Evolutionary conservation across 2,797 vertebrate species (phyloP).

Genomic region (Pangasius mekongensis): DNA sequence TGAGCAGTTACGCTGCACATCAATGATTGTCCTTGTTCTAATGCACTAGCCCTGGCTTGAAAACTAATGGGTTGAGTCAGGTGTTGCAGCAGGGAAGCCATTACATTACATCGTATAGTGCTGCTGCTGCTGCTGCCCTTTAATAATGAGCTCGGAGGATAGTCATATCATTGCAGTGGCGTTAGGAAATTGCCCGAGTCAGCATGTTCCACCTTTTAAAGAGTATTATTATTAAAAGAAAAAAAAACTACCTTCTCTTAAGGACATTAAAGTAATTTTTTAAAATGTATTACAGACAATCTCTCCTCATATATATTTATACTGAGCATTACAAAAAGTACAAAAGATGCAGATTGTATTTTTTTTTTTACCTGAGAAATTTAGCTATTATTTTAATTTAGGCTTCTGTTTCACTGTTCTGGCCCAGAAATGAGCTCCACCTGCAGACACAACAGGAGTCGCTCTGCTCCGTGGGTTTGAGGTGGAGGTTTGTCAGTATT

Average conservation of each 20-base stretch:
- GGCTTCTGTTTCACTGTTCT: too few relatives aligned
- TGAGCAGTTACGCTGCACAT: neutral
- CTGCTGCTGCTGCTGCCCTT: neutral
- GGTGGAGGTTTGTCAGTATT: too few relatives aligned
- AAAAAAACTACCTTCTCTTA: neutral
- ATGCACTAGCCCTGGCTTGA: neutral
- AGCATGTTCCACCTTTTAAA: neutral
- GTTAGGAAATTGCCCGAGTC: neutral
- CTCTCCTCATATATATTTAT: too few relatives aligned
- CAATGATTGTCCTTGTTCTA: neutral
- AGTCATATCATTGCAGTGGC: neutral
- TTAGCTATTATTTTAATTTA: too few relatives aligned
- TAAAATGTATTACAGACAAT: neutral
- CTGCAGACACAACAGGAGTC: too few relatives aligned
- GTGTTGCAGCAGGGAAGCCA: neutral
- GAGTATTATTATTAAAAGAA: neutral
- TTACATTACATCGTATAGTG: neutral
- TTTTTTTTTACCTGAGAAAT: neutral
- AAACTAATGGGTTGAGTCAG: neutral
- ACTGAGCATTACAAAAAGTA: neutral
- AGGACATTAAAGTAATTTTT: neutral
- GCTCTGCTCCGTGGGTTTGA: too few relatives aligned
- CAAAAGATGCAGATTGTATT: neutral
- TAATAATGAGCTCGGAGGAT: neutral
- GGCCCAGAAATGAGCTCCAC: too few relatives aligned